These are phyloP conservation scores for Leptinotarsa rubiginosa DNA, from an alignment of 2,888 invertebrate species.

Conservation along the genomic window DNA sequence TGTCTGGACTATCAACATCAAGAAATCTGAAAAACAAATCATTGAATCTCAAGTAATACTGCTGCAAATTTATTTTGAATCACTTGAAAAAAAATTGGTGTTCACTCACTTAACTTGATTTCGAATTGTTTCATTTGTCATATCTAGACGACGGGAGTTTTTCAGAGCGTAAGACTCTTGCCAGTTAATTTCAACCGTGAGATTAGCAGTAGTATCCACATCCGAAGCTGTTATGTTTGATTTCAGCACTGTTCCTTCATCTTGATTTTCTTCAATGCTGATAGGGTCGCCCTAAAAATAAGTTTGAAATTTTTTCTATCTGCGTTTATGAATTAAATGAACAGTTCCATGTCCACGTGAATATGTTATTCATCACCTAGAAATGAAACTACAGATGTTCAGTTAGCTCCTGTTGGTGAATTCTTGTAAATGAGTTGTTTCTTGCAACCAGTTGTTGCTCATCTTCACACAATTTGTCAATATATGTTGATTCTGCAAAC, in stretches of 20 bases:
- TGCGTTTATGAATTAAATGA: not conserved
- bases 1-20: slow-evolving; percentile 41
- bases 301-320: not conserved
- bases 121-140: slow-evolving; percentile 26
- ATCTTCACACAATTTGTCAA: no score
- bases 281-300: slow-evolving; percentile 53
- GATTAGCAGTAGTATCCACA: slow-evolving; percentile 71
- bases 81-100: not conserved
- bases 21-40: slow-evolving; percentile 55
- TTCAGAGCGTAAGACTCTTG: slow-evolving; percentile 70
- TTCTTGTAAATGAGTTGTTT: no score
- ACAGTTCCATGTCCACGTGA: not conserved
- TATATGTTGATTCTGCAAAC: no score
- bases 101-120: slow-evolving; percentile 38
- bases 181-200: slow-evolving; percentile 74
- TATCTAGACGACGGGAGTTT: slow-evolving; percentile 67
- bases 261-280: slow-evolving; percentile 71
- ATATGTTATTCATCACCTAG: not conserved
- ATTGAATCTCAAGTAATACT: not conserved
- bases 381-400: no score
- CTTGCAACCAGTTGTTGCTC: no score
- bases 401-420: no score
- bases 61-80: not conserved
- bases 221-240: slow-evolving; percentile 69
- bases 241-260: slow-evolving; percentile 63